phyloP scores from a whole-genome alignment of 1,140 invertebrate species.

The Nebria ingens region DNA sequence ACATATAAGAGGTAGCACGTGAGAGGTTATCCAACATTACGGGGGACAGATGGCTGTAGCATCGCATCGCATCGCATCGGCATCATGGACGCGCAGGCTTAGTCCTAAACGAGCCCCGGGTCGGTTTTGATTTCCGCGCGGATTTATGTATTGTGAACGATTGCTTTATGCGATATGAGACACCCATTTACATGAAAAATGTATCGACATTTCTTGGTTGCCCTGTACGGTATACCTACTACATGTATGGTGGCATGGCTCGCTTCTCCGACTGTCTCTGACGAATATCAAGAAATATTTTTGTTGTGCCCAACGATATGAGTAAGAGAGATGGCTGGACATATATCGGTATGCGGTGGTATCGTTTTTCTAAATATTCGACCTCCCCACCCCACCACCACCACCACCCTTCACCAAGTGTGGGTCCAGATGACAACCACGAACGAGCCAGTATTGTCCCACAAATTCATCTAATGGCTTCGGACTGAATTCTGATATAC shows the following conservation, averaged over 20 bases:
- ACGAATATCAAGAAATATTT: constrained; percentile 34
- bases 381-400: too few relatives aligned
- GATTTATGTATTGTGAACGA: constrained; percentile 39
- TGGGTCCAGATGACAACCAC: too few relatives aligned
- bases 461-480: too few relatives aligned
- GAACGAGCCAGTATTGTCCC: too few relatives aligned
- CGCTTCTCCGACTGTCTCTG: constrained; percentile 28
- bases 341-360: background rate
- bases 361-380: background rate
- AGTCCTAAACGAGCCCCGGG: constrained; percentile 25
- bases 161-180: constrained; percentile 38
- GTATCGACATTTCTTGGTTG: too few relatives aligned
- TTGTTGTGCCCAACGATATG: constrained; percentile 19
- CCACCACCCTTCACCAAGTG: too few relatives aligned
- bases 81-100: constrained; percentile 24
- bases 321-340: too few relatives aligned
- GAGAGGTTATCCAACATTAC: too few relatives aligned
- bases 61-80: background rate
- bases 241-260: too few relatives aligned
- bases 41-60: background rate
- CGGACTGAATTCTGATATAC: too few relatives aligned
- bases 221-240: too few relatives aligned
- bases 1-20: too few relatives aligned
- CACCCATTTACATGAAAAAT: constrained; percentile 40
- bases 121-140: constrained; percentile 34